Conservation (phyloP, 2,888 invertebrate genomes). For the Diadegma fenestrale region DNA sequence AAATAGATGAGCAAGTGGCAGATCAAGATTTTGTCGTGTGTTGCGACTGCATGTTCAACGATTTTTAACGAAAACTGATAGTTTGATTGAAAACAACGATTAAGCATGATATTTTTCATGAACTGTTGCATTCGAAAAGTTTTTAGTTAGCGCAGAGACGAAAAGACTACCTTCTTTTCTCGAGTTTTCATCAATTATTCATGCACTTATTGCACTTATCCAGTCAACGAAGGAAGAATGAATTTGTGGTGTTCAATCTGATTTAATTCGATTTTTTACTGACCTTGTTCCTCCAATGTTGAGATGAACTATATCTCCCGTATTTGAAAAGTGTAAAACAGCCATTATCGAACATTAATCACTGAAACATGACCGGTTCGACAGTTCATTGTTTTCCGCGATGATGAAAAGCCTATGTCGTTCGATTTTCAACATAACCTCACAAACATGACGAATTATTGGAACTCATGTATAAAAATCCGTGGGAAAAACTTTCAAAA, state of each 20-base stretch:
- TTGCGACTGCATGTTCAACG: neutral
- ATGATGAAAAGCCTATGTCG: slow-evolving; percentile 1
- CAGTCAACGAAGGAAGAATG: neutral
- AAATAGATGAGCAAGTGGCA: neutral
- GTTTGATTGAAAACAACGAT: neutral
- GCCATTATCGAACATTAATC: slow-evolving; percentile 78
- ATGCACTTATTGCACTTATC: too few relatives aligned
- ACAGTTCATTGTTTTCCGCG: slow-evolving; percentile 31
- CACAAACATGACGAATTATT: slow-evolving; percentile 2
- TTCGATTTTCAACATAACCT: slow-evolving; percentile 24
- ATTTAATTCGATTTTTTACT: slow-evolving; percentile 72
- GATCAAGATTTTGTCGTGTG: neutral
- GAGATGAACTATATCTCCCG: slow-evolving; percentile 94
- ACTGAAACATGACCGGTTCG: slow-evolving; percentile 39
- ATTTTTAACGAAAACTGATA: neutral
- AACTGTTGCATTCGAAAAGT: too few relatives aligned
- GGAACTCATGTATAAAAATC: neutral
- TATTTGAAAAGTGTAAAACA: slow-evolving; percentile 84
- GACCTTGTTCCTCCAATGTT: slow-evolving; percentile 98
- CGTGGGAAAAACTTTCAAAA: too few relatives aligned
- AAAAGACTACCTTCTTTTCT: too few relatives aligned
- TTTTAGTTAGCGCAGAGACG: too few relatives aligned
- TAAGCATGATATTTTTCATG: neutral
- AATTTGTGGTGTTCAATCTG: slow-evolving; percentile 1
- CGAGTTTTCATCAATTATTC: neutral